Evolutionary conservation across 2,113 vertebrate genomes (phyloP), one percentile per base, ranked within the genome.

Genomic region (Proteles cristata): DNA sequence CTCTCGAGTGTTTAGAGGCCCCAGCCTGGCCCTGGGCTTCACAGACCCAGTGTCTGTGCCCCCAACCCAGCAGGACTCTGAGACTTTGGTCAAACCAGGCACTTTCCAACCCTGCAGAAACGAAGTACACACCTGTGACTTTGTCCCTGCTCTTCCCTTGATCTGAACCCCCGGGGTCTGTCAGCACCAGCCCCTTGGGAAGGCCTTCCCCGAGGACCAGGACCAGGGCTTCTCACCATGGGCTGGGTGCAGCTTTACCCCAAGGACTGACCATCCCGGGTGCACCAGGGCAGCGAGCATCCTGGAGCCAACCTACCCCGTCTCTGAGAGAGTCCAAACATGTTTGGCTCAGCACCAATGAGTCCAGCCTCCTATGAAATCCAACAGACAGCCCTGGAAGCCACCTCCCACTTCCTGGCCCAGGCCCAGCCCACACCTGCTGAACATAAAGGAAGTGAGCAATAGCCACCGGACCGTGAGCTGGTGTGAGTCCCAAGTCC

Each of bases 241-340:
- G 23, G 16, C 15, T 28, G 0, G 2, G 45, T 0, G 2, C 25
- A 1, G 26, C 48, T 21, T 76, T 4, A 1, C 43, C 74, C 28
- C 7, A 8, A n/a, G 5, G 28, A 66, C 85, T 26, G 5, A 19
- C 26, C 48, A 31, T 35, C 63, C 77, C 43, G 15, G 5, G 48
- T 23, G 11, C 7, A 39, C 14, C 19, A 45, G 35, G n/a, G 14
- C 55, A 25, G 15, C 5, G 26, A 91, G 50, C 15, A 68, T 5
- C 17, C 35, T 21, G 5, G 31, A 80, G 28, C 11, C 45, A 58
- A 21, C 14, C 35, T 3, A 0, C 7, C 10, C 21, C 21, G 4
- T 39, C 53, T 79, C 16, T 39, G 14, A 2, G 53, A 39, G 77
- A 69, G 48, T 68, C 80, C 50, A 81, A 33, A 39, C 0, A 2